phyloP scores from a whole-genome alignment of 2,797 vertebrate genomes.

The Macropus fuliginosus region DNA sequence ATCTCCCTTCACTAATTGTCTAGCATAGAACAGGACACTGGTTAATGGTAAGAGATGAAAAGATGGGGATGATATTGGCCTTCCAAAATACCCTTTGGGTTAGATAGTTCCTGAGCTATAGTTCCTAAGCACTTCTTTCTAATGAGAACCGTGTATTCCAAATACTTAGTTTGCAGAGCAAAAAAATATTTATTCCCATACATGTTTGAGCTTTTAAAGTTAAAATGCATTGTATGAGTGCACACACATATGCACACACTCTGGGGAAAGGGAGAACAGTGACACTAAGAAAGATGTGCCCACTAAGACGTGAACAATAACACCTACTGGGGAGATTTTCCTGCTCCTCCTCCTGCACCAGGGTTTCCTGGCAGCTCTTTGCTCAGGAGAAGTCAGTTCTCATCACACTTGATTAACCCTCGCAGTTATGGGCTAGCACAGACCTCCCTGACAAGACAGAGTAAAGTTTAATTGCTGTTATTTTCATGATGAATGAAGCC shows the following conservation, averaged over 20 bases:
- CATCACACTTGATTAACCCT: slow-evolving; percentile 81
- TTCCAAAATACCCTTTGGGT: background rate
- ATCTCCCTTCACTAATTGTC: background rate
- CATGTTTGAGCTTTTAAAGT: background rate
- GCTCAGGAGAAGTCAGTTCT: slow-evolving; percentile 58
- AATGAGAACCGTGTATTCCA: background rate
- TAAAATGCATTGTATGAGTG: background rate
- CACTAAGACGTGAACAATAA: slow-evolving; percentile 16
- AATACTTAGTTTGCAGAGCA: fast-evolving
- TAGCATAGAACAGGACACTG: slow-evolving; percentile 6
- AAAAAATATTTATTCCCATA: background rate
- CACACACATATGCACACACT: background rate
- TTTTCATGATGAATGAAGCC: slow-evolving; percentile 81
- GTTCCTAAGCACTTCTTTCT: background rate
- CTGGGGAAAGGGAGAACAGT: slow-evolving; percentile 35
- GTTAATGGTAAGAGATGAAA: background rate
- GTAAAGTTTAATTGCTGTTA: slow-evolving; percentile 85
- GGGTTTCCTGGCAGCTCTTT: slow-evolving; percentile 76
- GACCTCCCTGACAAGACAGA: slow-evolving; percentile 82
- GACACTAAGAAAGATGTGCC: slow-evolving; percentile 68
- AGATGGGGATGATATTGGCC: background rate
- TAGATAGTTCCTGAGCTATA: background rate
- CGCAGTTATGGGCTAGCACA: slow-evolving; percentile 77
- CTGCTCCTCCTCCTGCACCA: slow-evolving; percentile 64
- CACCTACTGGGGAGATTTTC: slow-evolving; percentile 68